Evolutionary conservation across 2,888 invertebrate genomes (phyloP), one percentile per base, ranked within the genome.

Genomic region (Cyaniris semiargus): DNA sequence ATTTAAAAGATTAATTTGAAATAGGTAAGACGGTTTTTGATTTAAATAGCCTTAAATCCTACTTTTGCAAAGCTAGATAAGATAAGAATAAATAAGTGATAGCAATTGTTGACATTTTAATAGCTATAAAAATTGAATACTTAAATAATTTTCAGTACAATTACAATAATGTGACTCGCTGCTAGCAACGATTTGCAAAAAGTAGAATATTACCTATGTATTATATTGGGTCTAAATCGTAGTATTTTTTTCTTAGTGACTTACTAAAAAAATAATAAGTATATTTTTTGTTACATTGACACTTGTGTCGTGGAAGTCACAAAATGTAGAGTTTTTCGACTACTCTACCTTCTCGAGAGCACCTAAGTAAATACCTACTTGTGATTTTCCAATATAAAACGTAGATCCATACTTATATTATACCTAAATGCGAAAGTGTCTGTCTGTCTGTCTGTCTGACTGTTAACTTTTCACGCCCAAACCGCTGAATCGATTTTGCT

Each of bases 41-140:
- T 8, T 60, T 23, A 23, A 8, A 23, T 60, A 23, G 8, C 21
- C 21, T 4, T 6, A 23, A 60, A 23, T 60, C 8, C 21, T 60
- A 13, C 13, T 60, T 60, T 60, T 60, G 60, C 60, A 23, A 13
- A 23, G 23, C 60, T 15, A 60, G 60, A 60, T 60, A 23, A 60
- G 60, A 60, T 60, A 58, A 18, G 58, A 58, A 21, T 58, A 58
- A 58, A 58, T n/a, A 10, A 60, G 23, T 60, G 60, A 60, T 60
- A 60, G 13, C 23, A 60, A 23, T 23, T 60, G 60, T 60, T 60
- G n/a, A 60, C 23, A 60, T 60, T 60, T 60, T 23, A 60, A 60
- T 60, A 13, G 23, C 23, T 23, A 60, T 60, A 23, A 23, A 21
- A 60, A 60, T 60, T 21, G 3, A 60, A 60, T 7, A n/a, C n/a